These are phyloP conservation scores for Nephrotoma appendiculata DNA, from an alignment of 2,888 invertebrate species.

Conservation along the genomic window DNA sequence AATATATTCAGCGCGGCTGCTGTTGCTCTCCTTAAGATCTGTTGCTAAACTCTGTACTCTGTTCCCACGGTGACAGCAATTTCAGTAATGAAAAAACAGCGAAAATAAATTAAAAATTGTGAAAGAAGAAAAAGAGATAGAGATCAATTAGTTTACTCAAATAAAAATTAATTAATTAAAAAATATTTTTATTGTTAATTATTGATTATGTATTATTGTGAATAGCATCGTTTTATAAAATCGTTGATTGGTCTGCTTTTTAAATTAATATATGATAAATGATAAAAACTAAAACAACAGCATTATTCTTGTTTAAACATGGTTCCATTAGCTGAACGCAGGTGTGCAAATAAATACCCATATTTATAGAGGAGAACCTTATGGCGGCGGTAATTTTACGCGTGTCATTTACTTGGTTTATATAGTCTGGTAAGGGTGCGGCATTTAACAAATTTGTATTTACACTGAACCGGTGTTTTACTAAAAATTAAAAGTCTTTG, in stretches of 20 bases:
- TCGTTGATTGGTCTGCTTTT: not conserved
- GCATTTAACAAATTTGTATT: not conserved
- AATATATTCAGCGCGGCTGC: not conserved
- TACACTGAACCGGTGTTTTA: not conserved
- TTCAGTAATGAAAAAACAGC: not conserved
- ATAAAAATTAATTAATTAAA: not conserved
- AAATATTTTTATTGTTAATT: not conserved
- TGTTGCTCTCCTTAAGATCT: not conserved
- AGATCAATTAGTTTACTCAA: conserved; percentile 1
- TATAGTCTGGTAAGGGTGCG: not conserved
- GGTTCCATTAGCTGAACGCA: not conserved
- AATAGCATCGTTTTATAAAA: not conserved
- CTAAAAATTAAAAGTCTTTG: not conserved
- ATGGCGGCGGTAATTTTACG: not conserved
- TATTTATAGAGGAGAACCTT: not conserved
- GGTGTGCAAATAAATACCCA: conserved; percentile 1
- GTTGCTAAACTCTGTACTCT: not conserved
- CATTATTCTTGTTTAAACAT: not conserved
- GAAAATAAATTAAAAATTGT: not conserved
- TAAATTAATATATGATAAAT: not conserved
- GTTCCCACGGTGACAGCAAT: conserved; percentile 5
- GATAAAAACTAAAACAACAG: not conserved
- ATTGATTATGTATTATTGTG: not conserved
- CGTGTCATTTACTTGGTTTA: not conserved
- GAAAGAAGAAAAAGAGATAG: not conserved